Base-by-base conservation (phyloP, 2,888 invertebrate species). In the Epirrhoe alternata region DNA sequence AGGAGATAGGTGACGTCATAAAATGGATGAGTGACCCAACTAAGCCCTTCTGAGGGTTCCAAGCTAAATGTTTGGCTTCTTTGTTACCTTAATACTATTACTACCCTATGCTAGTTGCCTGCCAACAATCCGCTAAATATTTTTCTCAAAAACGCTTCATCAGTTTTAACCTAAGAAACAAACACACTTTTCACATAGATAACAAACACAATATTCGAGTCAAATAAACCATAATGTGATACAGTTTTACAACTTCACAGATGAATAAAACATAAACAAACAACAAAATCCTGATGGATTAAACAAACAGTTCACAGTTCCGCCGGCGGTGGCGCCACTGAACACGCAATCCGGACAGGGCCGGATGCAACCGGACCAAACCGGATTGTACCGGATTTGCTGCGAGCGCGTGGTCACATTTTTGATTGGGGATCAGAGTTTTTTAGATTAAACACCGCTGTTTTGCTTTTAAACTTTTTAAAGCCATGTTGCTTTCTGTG, bases 211-310 rank as follows among this genome's bases (percentile, higher is more conserved):
- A 50, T 24, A 50, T 17, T 17, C 7, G 8, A 50, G 16, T 10
- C 7, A 50, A 24, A n/a, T n/a, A 47, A 14, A 24, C 24, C 24
- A 24, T 24, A 24, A 24, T 24, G 24, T 2, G 24, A 24, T 24
- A 24, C 24, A 24, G 24, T 24, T 24, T 24, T 24, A 24, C 24
- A 3, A 24, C 24, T 14, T 14, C 17, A 17, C 49, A 50, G 49
- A 17, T 50, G 24, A 50, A 50, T 50, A 50, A 50, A 50, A 50
- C 49, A 50, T 17, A 16, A 50, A 50, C 49, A 50, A 50, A 50
- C 49, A 50, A 50, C 49, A 50, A 50, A 50, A 17, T 17, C n/a
- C 24, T 50, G 4, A 50, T 50, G 49, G 49, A 50, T 50, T 50
- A 50, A 50, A 50, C 49, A 50, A 50, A 50, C 17, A 17, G 7